Base-by-base conservation (phyloP, 2,797 vertebrate species). In the Lithobates sylvaticus region DNA sequence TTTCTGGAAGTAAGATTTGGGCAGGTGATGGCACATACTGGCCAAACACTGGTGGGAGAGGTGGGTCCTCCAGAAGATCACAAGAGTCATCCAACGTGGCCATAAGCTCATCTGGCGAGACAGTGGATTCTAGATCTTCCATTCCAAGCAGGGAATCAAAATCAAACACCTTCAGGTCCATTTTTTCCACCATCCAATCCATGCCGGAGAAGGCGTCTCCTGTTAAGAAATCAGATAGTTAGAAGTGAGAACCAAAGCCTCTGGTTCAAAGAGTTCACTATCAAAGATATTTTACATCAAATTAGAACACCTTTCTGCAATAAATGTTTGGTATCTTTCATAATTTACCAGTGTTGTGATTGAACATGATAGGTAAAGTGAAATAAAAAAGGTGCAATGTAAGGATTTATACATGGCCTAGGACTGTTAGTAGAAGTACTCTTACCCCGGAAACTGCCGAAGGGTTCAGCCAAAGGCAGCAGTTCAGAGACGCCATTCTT, bases 181-280 rank as follows among this genome's bases (percentile, higher is more conserved):
- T 96, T 91, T 99, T 98, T 93, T 99, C 97, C 61, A 96, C 94
- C 97, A 99, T 99, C 98, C 97, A 99, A 86, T 98, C 97, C 96
- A 98, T 97, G 89, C 95, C 96, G 44, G 94, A 95, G 90, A 99
- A 98, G 68, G 95, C 94, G 91, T 98, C 97, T 89, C 95, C 97
- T 98, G 90, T 12, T 79, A 81, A 74, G 54, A 0, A 72, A 27
- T 6, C 0, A 7, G 50, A 13, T 3, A 54, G 3, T 54, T 54
- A 54, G 44, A 47, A 54, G 50, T 18, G 4, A 18, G 3, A 54
- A 54, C 13, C 13, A 16, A 16, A 18, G 50, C 15, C 13, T 54
- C 50, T 18, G 16, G 0, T 18, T 50, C 15, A 13, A 13, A 50
- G 47, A 50, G 15, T 15, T 50, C 47, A 50, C 4, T 54, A 18